phyloP scores from a whole-genome alignment of 2,113 vertebrate genomes.

The Dicentrarchus labrax region DNA sequence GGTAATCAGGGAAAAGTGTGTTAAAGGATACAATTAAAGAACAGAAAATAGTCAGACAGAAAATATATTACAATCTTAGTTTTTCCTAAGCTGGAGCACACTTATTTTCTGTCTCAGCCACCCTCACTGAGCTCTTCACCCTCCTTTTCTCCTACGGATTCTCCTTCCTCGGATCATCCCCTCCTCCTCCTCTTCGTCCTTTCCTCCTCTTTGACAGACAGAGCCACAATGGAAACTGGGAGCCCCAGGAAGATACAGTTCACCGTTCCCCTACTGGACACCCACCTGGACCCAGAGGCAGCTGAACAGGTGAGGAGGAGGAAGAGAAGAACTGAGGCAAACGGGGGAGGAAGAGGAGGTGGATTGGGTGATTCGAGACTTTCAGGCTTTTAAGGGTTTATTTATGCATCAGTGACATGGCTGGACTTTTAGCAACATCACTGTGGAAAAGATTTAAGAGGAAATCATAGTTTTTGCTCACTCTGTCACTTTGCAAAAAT shows the following conservation, averaged over 20 bases:
- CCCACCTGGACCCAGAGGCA: constrained; percentile 93
- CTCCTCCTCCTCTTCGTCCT: constrained; percentile 25
- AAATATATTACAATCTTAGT: constrained; percentile 8
- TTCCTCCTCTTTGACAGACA: constrained; percentile 52
- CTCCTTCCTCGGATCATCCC: constrained; percentile 26
- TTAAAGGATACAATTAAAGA: constrained; percentile 20
- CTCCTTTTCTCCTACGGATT: constrained; percentile 50
- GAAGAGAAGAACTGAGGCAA: neutral
- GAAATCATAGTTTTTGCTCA: neutral
- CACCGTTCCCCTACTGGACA: constrained; percentile 91
- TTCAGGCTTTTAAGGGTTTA: constrained; percentile 3
- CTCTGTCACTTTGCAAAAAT: neutral
- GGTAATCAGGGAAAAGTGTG: constrained; percentile 41
- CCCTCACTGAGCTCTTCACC: constrained; percentile 27
- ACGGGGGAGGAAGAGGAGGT: neutral
- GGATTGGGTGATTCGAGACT: neutral
- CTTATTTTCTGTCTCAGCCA: constrained; percentile 27
- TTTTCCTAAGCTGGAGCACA: constrained; percentile 37
- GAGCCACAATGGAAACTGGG: constrained; percentile 87
- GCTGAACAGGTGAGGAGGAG: constrained; percentile 89
- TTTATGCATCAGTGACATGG: neutral
- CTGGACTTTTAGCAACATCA: neutral
- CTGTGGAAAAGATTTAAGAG: neutral
- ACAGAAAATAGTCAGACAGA: constrained; percentile 22
- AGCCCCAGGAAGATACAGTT: constrained; percentile 94